A percentile compares a stretch with the other conserved stretches of the same genome.
Conservation (phyloP, 2,888 invertebrate species). For the Sacculina carcini region DNA sequence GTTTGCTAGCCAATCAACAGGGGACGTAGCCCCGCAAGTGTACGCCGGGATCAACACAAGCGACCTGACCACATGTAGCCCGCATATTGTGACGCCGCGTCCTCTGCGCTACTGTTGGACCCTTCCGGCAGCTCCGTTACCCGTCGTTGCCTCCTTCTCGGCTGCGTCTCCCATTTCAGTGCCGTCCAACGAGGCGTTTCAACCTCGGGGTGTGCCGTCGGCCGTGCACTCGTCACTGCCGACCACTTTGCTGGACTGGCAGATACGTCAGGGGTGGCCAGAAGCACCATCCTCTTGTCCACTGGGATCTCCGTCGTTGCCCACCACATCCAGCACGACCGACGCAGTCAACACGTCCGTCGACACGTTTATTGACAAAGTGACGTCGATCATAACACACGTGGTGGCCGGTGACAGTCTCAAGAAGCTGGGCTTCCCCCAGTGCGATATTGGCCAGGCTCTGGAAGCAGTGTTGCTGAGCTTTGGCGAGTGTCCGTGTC, state of each 20-base stretch:
- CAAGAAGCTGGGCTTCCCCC: constrained; percentile 10
- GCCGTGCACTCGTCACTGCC: neutral
- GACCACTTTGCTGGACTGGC: neutral
- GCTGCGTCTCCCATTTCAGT: too few relatives aligned
- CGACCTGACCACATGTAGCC: neutral
- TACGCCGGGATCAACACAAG: constrained; percentile 6
- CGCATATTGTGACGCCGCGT: neutral
- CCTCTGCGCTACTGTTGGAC: neutral
- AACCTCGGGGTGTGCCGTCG: constrained; percentile 3
- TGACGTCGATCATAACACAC: constrained; percentile 10
- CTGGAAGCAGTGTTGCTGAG: constrained; percentile 9
- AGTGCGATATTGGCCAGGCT: constrained; percentile 10
- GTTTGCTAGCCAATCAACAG: too few relatives aligned
- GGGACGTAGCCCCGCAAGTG: constrained; percentile 1
- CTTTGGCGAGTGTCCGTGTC: constrained; percentile 12
- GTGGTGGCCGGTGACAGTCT: constrained; percentile 10
- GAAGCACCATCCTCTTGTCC: neutral
- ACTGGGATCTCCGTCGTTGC: neutral
- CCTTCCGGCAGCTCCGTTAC: constrained; percentile 1
- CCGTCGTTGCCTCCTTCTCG: constrained; percentile 1
- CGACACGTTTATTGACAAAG: constrained; percentile 9
- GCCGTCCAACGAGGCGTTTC: constrained; percentile 3
- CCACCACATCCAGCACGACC: neutral
- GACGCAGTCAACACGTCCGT: constrained; percentile 8
- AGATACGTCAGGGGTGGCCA: neutral